Evolutionary conservation across 2,888 invertebrate genomes (phyloP), one percentile per base, ranked within the genome.

Genomic region (Ephialtes manifestator): DNA sequence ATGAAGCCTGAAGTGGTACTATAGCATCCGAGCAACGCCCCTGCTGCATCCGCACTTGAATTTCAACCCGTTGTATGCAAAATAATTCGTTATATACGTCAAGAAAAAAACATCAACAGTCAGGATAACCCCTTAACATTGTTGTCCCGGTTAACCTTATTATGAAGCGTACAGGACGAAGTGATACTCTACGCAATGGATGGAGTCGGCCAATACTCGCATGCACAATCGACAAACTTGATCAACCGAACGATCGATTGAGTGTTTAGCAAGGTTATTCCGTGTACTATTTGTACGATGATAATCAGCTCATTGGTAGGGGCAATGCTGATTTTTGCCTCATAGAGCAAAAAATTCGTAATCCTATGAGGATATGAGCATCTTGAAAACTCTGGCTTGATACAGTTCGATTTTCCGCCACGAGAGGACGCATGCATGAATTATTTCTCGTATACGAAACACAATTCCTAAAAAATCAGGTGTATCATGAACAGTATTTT

Each of bases 191-290:
- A 39, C 35, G 8, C 8, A 46, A 83, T 55, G 74, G 24, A 53
- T 31, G 43, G 72, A 24, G 68, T 70, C 43, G 68, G 43, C 72
- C 60, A 74, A 78, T 78, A 74, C 74, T 51, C 63, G 60, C 70
- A 75, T 70, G 75, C 63, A 83, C 68, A 83, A 83, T 83, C 63
- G 75, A 70, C 70, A 75, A 80, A 80, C 71, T 75, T 80, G 71
- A 83, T 83, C 70, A 70, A 71, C 46, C 55, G 39, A 75, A 43
- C 70, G 79, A 83, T 83, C 60, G 70, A 79, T 28, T 58, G 78
- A 63, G 63, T 70, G 10, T 60, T 39, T 39, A 39, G 39, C 10
- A 10, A 39, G n/a, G 7, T 39, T 8, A 39, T 39, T 10, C 39
- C 39, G 10, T 39, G 8, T 7, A 10, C 39, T 39, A 10, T 10